Conservation (phyloP, 1,140 invertebrate genomes). For the Hypothenemus hampei region DNA sequence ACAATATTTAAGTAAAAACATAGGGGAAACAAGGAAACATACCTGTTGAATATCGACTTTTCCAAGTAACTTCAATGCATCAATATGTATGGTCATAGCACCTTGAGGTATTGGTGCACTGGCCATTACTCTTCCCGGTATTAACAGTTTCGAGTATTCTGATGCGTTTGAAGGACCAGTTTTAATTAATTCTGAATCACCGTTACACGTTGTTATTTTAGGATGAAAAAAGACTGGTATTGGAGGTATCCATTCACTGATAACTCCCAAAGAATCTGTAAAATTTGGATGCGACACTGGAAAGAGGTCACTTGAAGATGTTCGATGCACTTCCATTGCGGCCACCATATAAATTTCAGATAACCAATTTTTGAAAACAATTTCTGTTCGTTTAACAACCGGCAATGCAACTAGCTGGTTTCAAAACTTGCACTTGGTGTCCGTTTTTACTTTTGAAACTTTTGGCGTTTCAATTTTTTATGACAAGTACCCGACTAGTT, state of each 20-base stretch:
- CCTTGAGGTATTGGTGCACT: slow-evolving; percentile 38
- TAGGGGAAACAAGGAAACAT: slow-evolving; percentile 7
- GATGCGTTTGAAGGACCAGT: neutral
- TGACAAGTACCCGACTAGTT: slow-evolving; percentile 13
- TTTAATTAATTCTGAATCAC: too few relatives aligned
- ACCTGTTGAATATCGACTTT: slow-evolving; percentile 40
- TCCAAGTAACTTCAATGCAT: slow-evolving; percentile 34
- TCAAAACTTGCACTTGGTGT: too few relatives aligned
- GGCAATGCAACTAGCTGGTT: slow-evolving; percentile 1
- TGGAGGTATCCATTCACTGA: slow-evolving; percentile 1
- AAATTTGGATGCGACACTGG: neutral
- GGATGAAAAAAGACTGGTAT: neutral
- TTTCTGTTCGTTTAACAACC: too few relatives aligned
- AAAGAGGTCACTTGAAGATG: neutral
- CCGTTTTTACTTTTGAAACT: too few relatives aligned
- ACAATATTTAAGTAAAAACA: neutral
- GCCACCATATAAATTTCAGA: neutral
- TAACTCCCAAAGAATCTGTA: neutral
- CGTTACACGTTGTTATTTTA: neutral
- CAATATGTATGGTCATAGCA: slow-evolving; percentile 35
- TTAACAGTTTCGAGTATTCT: slow-evolving; percentile 24
- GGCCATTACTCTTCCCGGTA: slow-evolving; percentile 40
- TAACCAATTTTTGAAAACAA: neutral
- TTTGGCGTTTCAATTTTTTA: too few relatives aligned
- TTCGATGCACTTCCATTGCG: slow-evolving; percentile 10